phyloP scores from a whole-genome alignment of 2,797 vertebrate genomes.

The Florisuga fusca region DNA sequence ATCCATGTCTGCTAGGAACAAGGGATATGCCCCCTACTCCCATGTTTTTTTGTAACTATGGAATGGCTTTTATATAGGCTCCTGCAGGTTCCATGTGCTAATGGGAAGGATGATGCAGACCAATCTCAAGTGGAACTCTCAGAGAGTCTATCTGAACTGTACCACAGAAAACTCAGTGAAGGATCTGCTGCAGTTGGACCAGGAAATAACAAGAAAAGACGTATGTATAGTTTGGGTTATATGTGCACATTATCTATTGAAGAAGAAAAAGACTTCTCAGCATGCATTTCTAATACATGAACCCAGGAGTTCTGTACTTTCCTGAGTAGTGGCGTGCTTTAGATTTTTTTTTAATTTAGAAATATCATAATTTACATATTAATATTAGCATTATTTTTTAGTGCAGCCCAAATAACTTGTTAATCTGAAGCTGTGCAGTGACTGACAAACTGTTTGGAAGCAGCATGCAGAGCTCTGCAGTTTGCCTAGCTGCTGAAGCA shows the following conservation, averaged over 20 bases:
- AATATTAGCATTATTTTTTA: background rate
- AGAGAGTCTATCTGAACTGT: slow-evolving; percentile 85
- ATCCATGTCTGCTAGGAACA: background rate
- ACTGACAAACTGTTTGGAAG: background rate
- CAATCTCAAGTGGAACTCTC: slow-evolving; percentile 83
- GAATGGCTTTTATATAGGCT: slow-evolving; percentile 75
- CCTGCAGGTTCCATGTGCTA: slow-evolving; percentile 81
- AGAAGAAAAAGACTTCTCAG: background rate
- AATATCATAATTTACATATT: background rate
- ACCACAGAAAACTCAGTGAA: slow-evolving; percentile 82
- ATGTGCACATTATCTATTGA: background rate
- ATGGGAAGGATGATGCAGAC: slow-evolving; percentile 68
- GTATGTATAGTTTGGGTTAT: slow-evolving; percentile 72
- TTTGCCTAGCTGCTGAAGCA: background rate
- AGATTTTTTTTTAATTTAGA: background rate
- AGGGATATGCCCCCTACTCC: background rate
- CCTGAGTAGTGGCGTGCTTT: background rate
- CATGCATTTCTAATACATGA: background rate
- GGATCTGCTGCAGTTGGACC: slow-evolving; percentile 33
- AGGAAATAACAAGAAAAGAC: slow-evolving; percentile 80
- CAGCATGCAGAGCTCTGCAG: background rate
- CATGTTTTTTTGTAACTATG: background rate
- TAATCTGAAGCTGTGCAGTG: background rate
- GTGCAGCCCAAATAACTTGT: background rate
- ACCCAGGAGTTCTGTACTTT: background rate